Evolutionary conservation across 2,113 vertebrate genomes (phyloP).

Genomic region (Amblyornis subalaris): DNA sequence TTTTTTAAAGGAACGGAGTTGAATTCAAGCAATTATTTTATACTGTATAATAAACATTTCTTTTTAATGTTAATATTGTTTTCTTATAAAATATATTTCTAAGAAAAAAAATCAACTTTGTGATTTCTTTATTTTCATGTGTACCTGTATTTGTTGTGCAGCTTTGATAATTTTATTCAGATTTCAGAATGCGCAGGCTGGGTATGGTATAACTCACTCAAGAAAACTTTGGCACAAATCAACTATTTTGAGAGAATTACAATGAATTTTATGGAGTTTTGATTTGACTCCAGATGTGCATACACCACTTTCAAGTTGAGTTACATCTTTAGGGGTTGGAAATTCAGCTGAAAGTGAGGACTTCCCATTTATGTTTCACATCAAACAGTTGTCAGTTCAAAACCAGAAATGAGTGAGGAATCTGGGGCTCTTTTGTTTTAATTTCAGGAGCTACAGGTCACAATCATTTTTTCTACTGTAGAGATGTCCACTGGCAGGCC

Average conservation of each 20-base stretch:
- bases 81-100: slow-evolving; percentile 76
- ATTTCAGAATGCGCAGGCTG: neutral
- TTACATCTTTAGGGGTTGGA: neutral
- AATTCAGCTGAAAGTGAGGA: neutral
- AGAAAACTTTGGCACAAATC: neutral
- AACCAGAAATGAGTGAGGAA: neutral
- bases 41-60: slow-evolving; percentile 70
- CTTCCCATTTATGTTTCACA: neutral
- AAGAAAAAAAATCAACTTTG: slow-evolving; percentile 45
- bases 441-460: neutral
- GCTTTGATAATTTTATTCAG: neutral
- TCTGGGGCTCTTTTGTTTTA: neutral
- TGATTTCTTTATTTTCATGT: neutral
- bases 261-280: neutral
- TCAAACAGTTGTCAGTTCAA: neutral
- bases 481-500: neutral
- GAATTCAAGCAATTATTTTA: slow-evolving; percentile 69
- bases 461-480: neutral
- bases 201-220: neutral
- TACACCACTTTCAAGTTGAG: neutral
- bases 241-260: neutral
- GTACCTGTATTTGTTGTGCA: neutral
- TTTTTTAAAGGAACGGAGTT: slow-evolving; percentile 1
- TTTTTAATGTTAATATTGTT: slow-evolving; percentile 68
- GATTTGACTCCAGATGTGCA: neutral